Evolutionary conservation across 1,140 invertebrate species (phyloP), one percentile per base, ranked within the genome.

Genomic region (Temnothorax longispinosus): DNA sequence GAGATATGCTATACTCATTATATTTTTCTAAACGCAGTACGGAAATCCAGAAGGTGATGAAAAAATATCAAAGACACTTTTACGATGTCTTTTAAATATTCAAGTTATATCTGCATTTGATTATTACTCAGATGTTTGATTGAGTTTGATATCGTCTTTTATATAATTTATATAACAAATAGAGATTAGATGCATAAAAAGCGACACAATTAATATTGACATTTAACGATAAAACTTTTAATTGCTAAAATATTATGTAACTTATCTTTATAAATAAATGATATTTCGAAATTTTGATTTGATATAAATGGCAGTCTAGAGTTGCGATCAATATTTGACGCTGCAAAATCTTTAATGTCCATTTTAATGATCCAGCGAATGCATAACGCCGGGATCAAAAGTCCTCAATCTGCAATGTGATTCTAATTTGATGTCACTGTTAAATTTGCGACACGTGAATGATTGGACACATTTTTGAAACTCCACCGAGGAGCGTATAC

Each of bases 231-330:
- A 47, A 71, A 54, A 52, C 10, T 21, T 56, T 27, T 69, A 67
- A 54, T 54, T 18, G 18, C 27, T 65, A 32, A 71, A 8, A 69
- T 27, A 81, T 47, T 27, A n/a, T 41, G 21, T 44, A 54, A 72
- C n/a, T 52, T 58, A 82, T 72, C 21, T 35, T 72, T 2, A 47
- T 75, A 60, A 75, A 38, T 10, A 60, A 58, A 75, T 27, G 18
- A 44, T 60, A 84, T 21, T 62, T 50, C 10, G 10, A 62, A 84
- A 75, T 84, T 74, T 84, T 74, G 69, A 84, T 84, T 84, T 13
- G 7, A 75, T 47, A 47, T 47, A 47, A 60, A 21, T 75, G 80
- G 69, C 80, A 82, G 67, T 81, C 38, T 41, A 71, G 38, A 71
- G 7, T 81, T 47, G 54, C 65, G 62, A 58, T 72, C 38, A 58